A percentile compares a stretch with the other conserved stretches of the same genome.
These are phyloP conservation scores for Callospermophilus lateralis DNA, from an alignment of 2,113 vertebrate species.

Conservation along the genomic window DNA sequence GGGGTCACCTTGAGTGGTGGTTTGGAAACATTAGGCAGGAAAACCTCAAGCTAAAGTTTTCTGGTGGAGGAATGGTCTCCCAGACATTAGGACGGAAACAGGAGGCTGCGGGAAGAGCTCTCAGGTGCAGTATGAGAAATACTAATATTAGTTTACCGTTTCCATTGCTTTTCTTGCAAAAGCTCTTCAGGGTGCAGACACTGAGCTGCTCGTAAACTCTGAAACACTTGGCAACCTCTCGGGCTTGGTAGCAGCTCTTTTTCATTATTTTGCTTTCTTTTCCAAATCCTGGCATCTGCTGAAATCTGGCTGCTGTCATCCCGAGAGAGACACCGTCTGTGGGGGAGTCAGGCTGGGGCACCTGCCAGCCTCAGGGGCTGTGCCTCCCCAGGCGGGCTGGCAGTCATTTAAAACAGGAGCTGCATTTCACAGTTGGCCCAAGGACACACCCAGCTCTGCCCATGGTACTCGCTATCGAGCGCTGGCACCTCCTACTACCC, in stretches of 20 bases:
- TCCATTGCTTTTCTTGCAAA: not conserved
- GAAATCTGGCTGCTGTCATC: not conserved
- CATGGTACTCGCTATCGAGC: not conserved
- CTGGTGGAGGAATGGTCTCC: not conserved
- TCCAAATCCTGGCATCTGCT: not conserved
- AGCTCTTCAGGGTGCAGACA: no score
- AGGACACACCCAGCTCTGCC: not conserved
- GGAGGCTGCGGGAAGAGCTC: not conserved
- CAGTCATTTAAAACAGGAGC: rapidly evolving
- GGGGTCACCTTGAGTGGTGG: not conserved
- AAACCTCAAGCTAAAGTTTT: not conserved
- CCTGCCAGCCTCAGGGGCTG: not conserved
- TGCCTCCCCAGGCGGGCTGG: not conserved
- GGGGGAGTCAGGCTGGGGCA: not conserved
- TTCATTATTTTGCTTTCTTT: conserved; percentile 56
- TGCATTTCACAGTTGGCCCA: not conserved
- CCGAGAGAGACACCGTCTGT: not conserved
- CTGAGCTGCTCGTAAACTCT: not conserved
- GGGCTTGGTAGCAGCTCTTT: not conserved
- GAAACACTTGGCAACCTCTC: not conserved
- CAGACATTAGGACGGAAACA: not conserved
- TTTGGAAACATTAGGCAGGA: not conserved
- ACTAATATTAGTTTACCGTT: not conserved
- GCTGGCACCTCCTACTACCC: not conserved
- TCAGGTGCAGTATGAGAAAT: not conserved